Conservation (phyloP, 2,113 vertebrate species). For the Ivindomyrus marchei region DNA sequence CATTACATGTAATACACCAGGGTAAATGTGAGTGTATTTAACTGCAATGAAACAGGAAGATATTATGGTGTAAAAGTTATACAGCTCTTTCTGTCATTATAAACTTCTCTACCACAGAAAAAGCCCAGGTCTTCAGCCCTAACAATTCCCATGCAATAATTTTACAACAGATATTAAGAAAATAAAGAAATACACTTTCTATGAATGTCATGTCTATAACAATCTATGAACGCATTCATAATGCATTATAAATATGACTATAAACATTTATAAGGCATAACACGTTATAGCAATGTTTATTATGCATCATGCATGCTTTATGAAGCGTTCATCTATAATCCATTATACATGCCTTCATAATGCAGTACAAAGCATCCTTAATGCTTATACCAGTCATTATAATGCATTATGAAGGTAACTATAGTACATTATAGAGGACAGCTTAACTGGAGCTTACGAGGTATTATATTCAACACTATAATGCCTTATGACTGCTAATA, state of each 20-base stretch:
- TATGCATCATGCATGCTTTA: not conserved
- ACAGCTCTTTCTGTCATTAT: not conserved
- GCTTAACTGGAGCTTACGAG: not conserved
- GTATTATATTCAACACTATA: not conserved
- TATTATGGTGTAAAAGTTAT: not conserved
- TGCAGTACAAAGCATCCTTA: not conserved
- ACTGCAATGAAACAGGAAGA: not conserved
- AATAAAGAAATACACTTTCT: not conserved
- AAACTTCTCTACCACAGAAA: not conserved
- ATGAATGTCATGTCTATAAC: not conserved
- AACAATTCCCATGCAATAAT: not conserved
- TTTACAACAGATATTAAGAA: not conserved
- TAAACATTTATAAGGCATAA: not conserved
- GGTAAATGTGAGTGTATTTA: slow-evolving; percentile 61
- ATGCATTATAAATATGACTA: not conserved
- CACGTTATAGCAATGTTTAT: not conserved
- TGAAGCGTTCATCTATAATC: not conserved
- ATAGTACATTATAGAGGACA: not conserved
- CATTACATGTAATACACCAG: slow-evolving; percentile 57
- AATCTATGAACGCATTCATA: not conserved
- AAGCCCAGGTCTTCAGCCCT: not conserved
- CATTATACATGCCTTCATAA: not conserved
- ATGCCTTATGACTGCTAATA: not conserved
- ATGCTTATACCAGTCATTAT: not conserved
- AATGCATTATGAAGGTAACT: not conserved